Percentiles rank a stretch among this genome's conserved stretches.
These are phyloP conservation scores for Meteorus colon DNA, from an alignment of 2,888 invertebrate genomes.

Conservation along the genomic window DNA sequence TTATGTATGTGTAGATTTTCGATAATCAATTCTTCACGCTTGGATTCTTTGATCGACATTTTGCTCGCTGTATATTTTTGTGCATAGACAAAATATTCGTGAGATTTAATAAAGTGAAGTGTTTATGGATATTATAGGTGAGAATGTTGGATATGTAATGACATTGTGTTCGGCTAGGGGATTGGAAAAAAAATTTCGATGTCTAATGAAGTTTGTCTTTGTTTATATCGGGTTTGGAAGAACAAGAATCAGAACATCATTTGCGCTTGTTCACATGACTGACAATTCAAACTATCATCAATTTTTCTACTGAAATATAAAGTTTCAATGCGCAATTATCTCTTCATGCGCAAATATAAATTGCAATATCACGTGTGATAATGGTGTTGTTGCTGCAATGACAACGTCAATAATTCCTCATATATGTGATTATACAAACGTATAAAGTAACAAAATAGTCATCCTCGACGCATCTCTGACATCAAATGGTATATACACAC, in stretches of 20 bases:
- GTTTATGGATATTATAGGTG: too few species aligned
- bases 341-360: conserved; percentile 18
- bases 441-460: neutral
- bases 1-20: neutral
- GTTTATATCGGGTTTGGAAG: too few species aligned
- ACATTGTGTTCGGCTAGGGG: too few species aligned
- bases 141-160: too few species aligned
- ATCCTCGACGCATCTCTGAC: neutral
- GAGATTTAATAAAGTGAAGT: too few species aligned
- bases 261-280: neutral
- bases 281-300: conserved; percentile 1
- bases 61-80: neutral
- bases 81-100: too few species aligned
- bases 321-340: too few species aligned
- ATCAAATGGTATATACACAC: too few species aligned
- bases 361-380: conserved; percentile 40
- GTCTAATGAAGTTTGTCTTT: too few species aligned
- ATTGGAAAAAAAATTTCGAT: too few species aligned
- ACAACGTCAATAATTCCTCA: conserved; percentile 10
- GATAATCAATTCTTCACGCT: conserved; percentile 21
- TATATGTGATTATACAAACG: neutral
- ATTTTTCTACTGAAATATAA: too few species aligned
- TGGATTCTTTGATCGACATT: conserved; percentile 6
- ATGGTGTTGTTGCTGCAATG: conserved; percentile 30
- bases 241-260: too few species aligned